phyloP scores from a whole-genome alignment of 2,113 vertebrate species.

The Silurus meridionalis region DNA sequence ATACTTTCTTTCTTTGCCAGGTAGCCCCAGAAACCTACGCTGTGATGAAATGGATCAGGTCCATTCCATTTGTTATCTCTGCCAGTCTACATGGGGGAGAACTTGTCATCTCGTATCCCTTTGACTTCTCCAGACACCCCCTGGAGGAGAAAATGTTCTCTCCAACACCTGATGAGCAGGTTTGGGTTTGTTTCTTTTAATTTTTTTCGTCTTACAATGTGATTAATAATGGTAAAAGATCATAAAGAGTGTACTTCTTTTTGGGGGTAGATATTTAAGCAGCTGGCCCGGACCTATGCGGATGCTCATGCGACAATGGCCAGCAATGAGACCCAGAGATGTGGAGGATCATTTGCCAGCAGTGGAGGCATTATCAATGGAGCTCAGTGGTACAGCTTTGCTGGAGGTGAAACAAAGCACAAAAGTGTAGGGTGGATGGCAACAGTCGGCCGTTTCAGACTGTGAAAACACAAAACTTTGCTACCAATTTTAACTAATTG shows the following conservation, averaged over 20 bases:
- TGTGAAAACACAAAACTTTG: background rate
- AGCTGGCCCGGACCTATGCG: conserved; percentile 87
- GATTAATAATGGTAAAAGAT: background rate
- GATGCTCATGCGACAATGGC: conserved; percentile 88
- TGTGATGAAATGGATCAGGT: conserved; percentile 92
- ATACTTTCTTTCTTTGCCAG: conserved; percentile 61
- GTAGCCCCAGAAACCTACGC: conserved; percentile 95
- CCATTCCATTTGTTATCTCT: conserved; percentile 87
- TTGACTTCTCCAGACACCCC: conserved; percentile 86
- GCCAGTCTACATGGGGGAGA: conserved; percentile 95
- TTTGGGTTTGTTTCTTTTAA: conserved; percentile 57
- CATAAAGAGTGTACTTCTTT: background rate
- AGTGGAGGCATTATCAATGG: conserved; percentile 90
- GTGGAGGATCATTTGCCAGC: conserved; percentile 86
- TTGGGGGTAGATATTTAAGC: conserved; percentile 78
- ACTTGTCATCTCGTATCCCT: conserved; percentile 93
- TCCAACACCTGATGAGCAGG: conserved; percentile 93
- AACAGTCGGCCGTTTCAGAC: too few relatives aligned
- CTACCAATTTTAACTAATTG: background rate
- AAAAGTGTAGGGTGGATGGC: background rate
- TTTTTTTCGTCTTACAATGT: background rate
- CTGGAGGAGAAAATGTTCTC: conserved; percentile 89
- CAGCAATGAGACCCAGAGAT: conserved; percentile 82
- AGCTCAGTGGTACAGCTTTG: conserved; percentile 96
- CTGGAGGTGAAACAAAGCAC: conserved; percentile 79